phyloP scores from a whole-genome alignment of 2,113 vertebrate genomes.

The Mormyrus lacerda region DNA sequence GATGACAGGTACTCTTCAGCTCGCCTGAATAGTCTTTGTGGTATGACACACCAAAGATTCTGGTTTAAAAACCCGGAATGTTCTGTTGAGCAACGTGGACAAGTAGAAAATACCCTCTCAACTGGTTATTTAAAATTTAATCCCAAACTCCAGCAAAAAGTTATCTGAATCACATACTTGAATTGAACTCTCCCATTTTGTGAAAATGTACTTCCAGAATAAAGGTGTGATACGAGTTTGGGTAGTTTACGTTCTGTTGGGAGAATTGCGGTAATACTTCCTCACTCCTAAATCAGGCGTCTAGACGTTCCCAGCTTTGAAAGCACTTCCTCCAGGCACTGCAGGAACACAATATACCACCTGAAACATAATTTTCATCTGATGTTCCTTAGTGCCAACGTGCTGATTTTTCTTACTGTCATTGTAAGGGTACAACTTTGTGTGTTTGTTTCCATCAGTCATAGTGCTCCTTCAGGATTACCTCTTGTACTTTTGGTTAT shows the following conservation, averaged over 20 bases:
- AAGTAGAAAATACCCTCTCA: not conserved
- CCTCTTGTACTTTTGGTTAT: not conserved
- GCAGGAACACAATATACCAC: not conserved
- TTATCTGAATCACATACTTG: conserved; percentile 3
- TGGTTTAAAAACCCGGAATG: not conserved
- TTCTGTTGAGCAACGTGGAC: not conserved
- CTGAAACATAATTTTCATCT: not conserved
- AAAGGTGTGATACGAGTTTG: not conserved
- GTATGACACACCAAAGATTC: not conserved
- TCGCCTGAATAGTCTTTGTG: not conserved
- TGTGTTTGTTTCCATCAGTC: not conserved
- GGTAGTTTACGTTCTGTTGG: not conserved
- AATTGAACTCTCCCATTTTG: not conserved
- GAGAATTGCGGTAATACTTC: not conserved
- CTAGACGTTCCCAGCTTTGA: not conserved
- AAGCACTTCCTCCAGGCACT: not conserved
- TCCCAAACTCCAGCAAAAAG: not conserved
- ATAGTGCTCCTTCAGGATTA: not conserved
- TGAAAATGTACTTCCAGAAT: not conserved
- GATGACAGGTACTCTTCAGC: not conserved
- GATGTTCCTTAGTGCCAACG: not conserved
- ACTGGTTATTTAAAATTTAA: conserved; percentile 1
- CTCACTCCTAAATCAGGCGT: not conserved
- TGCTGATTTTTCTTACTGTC: not conserved
- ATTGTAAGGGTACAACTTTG: not conserved